Percentiles rank a stretch among this genome's conserved stretches.
phyloP scores from a whole-genome alignment of 2,113 vertebrate genomes.

The Cichladusa arquata region DNA sequence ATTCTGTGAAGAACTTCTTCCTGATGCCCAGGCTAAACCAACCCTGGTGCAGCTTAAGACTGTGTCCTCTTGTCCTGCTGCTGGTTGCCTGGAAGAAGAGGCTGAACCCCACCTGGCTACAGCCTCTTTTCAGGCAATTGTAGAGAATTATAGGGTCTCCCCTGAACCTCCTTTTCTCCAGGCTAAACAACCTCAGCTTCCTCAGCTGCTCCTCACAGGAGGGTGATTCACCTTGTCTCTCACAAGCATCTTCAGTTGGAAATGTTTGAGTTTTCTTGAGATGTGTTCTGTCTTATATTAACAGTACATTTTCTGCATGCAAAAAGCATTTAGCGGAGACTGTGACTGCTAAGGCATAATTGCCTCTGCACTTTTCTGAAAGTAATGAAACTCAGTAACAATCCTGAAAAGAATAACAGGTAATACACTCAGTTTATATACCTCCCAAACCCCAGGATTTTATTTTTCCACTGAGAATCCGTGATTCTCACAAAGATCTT shows the following conservation, averaged over 20 bases:
- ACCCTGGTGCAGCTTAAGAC: neutral
- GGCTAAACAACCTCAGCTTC: neutral
- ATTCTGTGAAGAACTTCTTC: neutral
- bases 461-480: neutral
- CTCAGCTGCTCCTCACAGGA: neutral
- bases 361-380: neutral
- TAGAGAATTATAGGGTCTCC: neutral
- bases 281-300: neutral
- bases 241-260: neutral
- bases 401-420: neutral
- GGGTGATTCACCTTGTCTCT: neutral
- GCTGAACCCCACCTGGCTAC: fast-evolving
- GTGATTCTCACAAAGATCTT: neutral
- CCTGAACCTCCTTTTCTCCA: neutral
- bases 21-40: neutral
- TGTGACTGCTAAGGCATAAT: neutral
- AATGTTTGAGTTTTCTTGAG: neutral
- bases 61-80: neutral
- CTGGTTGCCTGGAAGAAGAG: neutral
- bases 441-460: neutral
- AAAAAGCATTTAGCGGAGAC: neutral
- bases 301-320: neutral
- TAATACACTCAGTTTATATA: neutral
- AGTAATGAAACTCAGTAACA: neutral
- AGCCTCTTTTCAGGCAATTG: neutral